These are phyloP conservation scores for Coelopa pilipes DNA, from an alignment of 2,888 invertebrate genomes.

Conservation along the genomic window DNA sequence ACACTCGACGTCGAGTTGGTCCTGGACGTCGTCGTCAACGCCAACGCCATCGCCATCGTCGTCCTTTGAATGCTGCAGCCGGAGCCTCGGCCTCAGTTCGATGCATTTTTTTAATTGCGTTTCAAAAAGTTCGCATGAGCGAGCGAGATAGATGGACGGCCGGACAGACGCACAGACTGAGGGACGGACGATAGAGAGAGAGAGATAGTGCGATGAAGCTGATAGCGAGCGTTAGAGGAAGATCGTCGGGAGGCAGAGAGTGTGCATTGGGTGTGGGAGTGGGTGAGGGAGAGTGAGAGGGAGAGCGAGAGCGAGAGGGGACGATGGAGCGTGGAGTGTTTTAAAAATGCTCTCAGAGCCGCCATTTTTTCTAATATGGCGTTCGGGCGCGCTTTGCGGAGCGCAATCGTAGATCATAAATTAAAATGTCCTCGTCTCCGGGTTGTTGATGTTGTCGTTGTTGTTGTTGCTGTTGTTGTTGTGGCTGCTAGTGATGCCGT, in stretches of 20 bases:
- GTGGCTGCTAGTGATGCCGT: background rate
- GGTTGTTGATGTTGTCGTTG: constrained; percentile 14
- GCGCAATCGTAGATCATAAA: background rate
- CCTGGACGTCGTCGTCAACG: no score
- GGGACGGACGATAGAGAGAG: background rate
- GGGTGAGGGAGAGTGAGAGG: background rate
- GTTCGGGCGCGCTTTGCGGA: background rate
- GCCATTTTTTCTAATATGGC: background rate
- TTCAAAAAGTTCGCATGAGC: background rate
- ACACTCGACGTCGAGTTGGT: background rate
- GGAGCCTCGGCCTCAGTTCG: no score
- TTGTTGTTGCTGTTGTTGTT: constrained; percentile 15
- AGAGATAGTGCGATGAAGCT: background rate
- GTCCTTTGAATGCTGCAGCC: no score
- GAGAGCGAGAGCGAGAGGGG: background rate
- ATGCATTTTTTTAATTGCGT: no score
- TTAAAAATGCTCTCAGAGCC: background rate
- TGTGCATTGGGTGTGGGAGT: background rate
- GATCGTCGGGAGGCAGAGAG: background rate
- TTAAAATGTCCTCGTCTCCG: background rate
- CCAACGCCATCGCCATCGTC: no score
- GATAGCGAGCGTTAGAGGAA: background rate
- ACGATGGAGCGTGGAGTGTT: no score
- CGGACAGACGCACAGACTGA: background rate
- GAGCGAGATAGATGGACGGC: background rate